phyloP scores from a whole-genome alignment of 2,797 vertebrate genomes.

The Paguma larvata region DNA sequence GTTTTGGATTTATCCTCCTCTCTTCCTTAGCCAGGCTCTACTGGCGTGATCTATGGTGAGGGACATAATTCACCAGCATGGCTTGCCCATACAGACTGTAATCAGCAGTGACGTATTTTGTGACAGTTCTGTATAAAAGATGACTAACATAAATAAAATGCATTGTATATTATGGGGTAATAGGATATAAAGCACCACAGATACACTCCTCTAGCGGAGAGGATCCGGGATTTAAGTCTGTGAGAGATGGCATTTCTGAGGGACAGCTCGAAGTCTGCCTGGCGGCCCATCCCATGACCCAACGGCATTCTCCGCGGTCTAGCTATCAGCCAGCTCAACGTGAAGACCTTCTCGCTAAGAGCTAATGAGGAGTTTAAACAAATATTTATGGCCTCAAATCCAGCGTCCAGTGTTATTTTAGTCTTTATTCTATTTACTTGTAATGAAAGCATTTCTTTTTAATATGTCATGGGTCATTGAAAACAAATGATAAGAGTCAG shows the following conservation, averaged over 20 bases:
- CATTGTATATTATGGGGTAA: constrained; percentile 59
- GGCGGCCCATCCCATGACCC: not conserved
- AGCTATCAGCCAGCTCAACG: not conserved
- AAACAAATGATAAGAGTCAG: not conserved
- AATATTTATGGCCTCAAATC: not conserved
- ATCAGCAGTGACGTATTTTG: constrained; percentile 60
- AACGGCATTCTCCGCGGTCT: fast-evolving
- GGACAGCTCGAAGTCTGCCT: not conserved
- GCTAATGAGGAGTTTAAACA: not conserved
- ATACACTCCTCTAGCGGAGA: constrained; percentile 8
- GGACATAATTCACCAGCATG: constrained; percentile 34
- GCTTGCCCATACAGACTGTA: constrained; percentile 41
- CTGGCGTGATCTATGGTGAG: constrained; percentile 27
- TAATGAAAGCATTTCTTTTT: not conserved
- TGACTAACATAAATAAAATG: constrained; percentile 75
- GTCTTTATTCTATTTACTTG: not conserved
- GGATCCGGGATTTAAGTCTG: constrained; percentile 9
- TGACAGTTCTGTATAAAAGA: constrained; percentile 75
- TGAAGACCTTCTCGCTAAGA: not conserved
- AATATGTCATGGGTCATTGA: not conserved
- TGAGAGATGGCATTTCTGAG: not conserved
- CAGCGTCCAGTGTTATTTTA: not conserved
- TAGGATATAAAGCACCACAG: constrained; percentile 46
- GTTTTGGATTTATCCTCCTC: constrained; percentile 61
- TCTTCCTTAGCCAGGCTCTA: constrained; percentile 43